Conservation (phyloP, 2,113 vertebrate genomes). For the Apus apus region DNA sequence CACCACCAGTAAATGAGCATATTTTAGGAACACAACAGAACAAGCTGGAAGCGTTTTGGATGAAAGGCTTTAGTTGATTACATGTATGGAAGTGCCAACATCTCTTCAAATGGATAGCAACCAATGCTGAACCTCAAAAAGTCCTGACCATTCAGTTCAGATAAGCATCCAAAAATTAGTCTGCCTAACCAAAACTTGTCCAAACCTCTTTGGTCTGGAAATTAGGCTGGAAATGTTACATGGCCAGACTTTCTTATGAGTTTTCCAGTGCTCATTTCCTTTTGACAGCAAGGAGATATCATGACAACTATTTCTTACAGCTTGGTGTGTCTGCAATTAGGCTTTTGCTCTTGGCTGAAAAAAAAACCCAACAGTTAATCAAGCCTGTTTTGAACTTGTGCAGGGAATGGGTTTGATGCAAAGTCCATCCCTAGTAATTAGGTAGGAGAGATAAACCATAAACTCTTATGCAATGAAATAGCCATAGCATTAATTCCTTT, state of each 20-base stretch:
- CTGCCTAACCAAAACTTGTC: constrained; percentile 33
- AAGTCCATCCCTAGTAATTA: constrained; percentile 54
- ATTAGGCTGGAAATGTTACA: constrained; percentile 53
- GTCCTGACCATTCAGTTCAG: background rate
- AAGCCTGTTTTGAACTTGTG: constrained; percentile 14
- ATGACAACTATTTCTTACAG: constrained; percentile 43
- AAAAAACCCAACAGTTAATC: background rate
- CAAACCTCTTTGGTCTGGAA: constrained; percentile 69
- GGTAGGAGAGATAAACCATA: constrained; percentile 48
- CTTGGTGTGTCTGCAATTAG: background rate
- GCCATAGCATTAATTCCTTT: constrained; percentile 42
- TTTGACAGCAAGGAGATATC: constrained; percentile 36
- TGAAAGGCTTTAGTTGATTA: constrained; percentile 23
- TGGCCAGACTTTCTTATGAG: constrained; percentile 41
- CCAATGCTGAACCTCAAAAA: constrained; percentile 29
- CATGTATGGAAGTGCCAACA: background rate
- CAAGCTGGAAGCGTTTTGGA: constrained; percentile 4
- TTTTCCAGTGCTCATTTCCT: constrained; percentile 59
- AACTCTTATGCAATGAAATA: constrained; percentile 9
- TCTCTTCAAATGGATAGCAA: constrained; percentile 24
- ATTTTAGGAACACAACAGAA: background rate
- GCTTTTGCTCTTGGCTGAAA: constrained; percentile 13
- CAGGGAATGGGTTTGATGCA: constrained; percentile 18
- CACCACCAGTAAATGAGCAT: background rate
- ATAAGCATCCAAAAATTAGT: constrained; percentile 32